Evolutionary conservation across 2,797 vertebrate genomes (phyloP).

Genomic region (Sebastolobus alascanus): DNA sequence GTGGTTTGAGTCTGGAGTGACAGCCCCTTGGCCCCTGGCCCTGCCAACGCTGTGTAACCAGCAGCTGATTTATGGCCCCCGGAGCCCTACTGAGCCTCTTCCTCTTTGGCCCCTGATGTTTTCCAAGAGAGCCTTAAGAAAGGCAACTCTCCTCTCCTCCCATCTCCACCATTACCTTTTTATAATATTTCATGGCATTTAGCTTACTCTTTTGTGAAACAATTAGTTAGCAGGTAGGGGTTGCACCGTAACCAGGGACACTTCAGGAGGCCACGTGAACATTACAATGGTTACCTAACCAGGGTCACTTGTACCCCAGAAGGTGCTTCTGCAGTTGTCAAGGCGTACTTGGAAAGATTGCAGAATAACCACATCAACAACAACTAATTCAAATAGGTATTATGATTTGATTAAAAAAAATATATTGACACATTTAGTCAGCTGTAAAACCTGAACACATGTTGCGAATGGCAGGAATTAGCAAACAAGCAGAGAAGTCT

Average conservation of each 20-base stretch:
- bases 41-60: constrained; percentile 84
- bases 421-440: neutral
- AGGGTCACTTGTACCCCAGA: neutral
- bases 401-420: neutral
- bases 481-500: neutral
- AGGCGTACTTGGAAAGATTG: neutral
- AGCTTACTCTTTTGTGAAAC: constrained; percentile 27
- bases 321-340: neutral
- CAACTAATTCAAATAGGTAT: neutral
- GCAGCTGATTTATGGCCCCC: constrained; percentile 91
- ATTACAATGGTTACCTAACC: neutral
- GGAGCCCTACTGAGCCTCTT: constrained; percentile 86
- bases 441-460: neutral
- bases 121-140: constrained; percentile 87
- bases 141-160: constrained; percentile 56
- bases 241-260: constrained; percentile 11
- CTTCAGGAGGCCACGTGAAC: neutral
- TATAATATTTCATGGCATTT: constrained; percentile 38
- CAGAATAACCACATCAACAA: neutral
- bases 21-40: constrained; percentile 73
- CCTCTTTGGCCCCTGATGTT: constrained; percentile 90
- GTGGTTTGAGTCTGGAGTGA: constrained; percentile 76
- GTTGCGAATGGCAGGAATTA: neutral
- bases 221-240: constrained; percentile 25
- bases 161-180: constrained; percentile 39